Evolutionary conservation across 2,888 invertebrate genomes (phyloP), one percentile per base, ranked within the genome.

Genomic region (Atrina japonica): DNA sequence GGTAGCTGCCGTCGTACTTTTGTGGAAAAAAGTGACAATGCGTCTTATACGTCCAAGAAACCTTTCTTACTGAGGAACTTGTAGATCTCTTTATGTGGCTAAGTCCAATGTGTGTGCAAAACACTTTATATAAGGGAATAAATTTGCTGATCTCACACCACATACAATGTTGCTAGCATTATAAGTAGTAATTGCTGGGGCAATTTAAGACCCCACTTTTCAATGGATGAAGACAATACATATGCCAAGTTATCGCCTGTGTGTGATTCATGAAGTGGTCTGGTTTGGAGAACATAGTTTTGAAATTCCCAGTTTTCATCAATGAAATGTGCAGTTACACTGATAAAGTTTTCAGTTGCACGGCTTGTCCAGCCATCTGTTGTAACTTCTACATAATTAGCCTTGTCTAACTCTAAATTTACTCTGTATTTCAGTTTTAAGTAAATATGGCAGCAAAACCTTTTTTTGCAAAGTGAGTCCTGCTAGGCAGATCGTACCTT

Each of bases 21-120:
- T 53, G 66, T 66, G 72, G 43, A 69, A 70, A 58, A 70, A 70
- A 40, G 41, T 18, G 3, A 73, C 68, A 59, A 67, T 30, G 14
- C 64, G 40, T 30, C 65, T 55, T 16, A 50, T 27, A n/a, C 64
- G 7, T 23, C 14, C 27, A 14, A 41, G 18, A 9, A 59, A 23
- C 45, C 60, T 60, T 16, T 60, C 47, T 14, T 43, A 14, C 21
- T 60, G 27, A 23, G 18, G 0, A 45, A 40, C 23, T 45, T 60
- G 9, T 18, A 45, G 23, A 43, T 16, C 45, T 25, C 18, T 43
- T 25, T 60, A 45, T 16, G 60, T 60, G 6, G 45, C 56, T 43
- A 65, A 47, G 43, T 65, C 56, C 35, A 65, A 18, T 7, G 43
- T 55, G 18, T 65, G 55, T 21, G 65, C 65, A 45, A 56, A 45